Evolutionary conservation across 2,113 vertebrate species (phyloP).

Genomic region (Amphiprion ocellaris): DNA sequence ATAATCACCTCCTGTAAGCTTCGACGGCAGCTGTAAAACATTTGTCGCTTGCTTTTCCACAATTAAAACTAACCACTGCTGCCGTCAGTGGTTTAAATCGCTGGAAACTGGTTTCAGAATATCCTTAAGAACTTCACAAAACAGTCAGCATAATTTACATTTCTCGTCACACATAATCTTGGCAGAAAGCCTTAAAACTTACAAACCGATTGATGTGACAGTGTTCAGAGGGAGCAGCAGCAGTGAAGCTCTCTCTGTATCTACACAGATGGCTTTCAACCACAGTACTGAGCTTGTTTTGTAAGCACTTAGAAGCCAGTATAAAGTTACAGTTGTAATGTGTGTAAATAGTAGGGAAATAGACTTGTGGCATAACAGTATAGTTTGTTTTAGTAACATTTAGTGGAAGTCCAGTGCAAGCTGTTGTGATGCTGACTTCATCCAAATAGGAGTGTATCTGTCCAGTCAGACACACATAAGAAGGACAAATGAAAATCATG

Average conservation of each 20-base stretch:
- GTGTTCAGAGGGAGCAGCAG: background rate
- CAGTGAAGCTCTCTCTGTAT: background rate
- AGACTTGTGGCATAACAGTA: background rate
- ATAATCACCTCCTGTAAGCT: background rate
- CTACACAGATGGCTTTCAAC: background rate
- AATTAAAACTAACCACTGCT: background rate
- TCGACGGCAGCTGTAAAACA: conserved; percentile 4
- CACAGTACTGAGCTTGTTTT: conserved; percentile 2
- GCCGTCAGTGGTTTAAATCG: background rate
- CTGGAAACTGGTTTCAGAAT: background rate
- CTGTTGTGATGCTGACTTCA: no score
- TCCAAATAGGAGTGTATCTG: no score
- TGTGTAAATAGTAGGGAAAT: conserved; percentile 2
- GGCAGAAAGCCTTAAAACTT: background rate
- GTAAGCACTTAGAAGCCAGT: background rate
- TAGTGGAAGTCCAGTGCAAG: no score
- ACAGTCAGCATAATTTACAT: background rate
- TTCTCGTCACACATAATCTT: background rate
- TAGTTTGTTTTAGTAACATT: background rate
- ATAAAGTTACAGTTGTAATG: background rate
- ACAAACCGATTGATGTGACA: background rate
- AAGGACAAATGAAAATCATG: no score
- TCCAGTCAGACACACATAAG: no score
- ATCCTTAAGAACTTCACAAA: background rate
- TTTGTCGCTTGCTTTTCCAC: background rate